Evolutionary conservation across 2,113 vertebrate species (phyloP).

Genomic region (Aegypius monachus): DNA sequence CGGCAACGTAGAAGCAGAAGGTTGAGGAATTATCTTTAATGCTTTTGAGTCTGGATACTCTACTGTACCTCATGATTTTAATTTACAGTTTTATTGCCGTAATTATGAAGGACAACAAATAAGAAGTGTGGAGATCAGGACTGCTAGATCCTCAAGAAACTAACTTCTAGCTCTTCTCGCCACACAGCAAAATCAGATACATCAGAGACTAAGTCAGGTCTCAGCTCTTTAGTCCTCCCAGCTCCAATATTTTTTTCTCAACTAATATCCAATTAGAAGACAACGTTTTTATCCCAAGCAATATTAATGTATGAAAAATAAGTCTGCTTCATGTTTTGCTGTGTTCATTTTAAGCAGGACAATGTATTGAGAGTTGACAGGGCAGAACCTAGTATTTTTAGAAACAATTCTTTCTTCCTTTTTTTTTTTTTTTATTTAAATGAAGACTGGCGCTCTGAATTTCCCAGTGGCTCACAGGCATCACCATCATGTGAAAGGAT

Average conservation of each 20-base stretch:
- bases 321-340: background rate
- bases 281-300: background rate
- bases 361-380: background rate
- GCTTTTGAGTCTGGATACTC: background rate
- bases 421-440: background rate
- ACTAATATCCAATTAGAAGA: slow-evolving; percentile 24
- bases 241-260: background rate
- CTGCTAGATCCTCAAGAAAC: background rate
- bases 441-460: background rate
- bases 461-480: background rate
- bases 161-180: background rate
- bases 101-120: background rate
- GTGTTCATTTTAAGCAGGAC: background rate
- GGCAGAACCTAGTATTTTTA: background rate
- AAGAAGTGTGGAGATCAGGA: background rate
- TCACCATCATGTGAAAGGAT: background rate
- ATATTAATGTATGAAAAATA: background rate
- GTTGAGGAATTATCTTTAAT: background rate
- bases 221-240: background rate
- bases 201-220: background rate
- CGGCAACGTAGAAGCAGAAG: background rate
- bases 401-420: background rate
- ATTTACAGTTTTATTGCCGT: background rate
- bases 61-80: background rate
- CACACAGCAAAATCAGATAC: background rate